phyloP scores from a whole-genome alignment of 2,797 vertebrate species.

The Kryptolebias ocellatus region DNA sequence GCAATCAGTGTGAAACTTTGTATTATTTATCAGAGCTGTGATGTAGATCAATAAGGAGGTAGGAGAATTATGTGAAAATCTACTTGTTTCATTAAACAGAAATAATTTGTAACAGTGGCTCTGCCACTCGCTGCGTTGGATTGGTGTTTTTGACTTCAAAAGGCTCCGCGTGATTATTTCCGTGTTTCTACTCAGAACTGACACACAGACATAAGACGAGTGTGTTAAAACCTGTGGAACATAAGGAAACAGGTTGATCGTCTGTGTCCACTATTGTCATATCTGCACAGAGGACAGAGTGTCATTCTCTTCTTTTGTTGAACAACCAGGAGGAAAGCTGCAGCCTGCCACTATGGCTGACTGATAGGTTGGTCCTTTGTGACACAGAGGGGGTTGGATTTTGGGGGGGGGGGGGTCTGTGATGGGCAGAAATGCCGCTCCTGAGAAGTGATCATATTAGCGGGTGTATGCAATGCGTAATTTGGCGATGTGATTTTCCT shows the following conservation, averaged over 20 bases:
- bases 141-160: conserved; percentile 9
- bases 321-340: conserved; percentile 62
- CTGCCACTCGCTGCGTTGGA: neutral
- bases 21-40: conserved; percentile 66
- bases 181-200: conserved; percentile 1
- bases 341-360: conserved; percentile 71
- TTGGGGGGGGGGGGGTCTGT: neutral
- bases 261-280: conserved; percentile 67
- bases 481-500: conserved; percentile 78
- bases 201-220: conserved; percentile 23
- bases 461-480: conserved; percentile 48
- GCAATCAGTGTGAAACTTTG: conserved; percentile 59
- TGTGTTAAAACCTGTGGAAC: conserved; percentile 47
- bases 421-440: conserved; percentile 58
- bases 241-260: conserved; percentile 56
- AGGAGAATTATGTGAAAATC: conserved; percentile 55
- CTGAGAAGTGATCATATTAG: conserved; percentile 73
- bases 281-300: conserved; percentile 67
- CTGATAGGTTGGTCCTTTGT: conserved; percentile 70
- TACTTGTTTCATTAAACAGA: conserved; percentile 30
- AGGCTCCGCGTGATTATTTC: conserved; percentile 1
- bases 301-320: conserved; percentile 64
- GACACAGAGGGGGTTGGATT: conserved; percentile 34
- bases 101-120: conserved; percentile 29
- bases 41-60: conserved; percentile 67